Conservation (phyloP, 2,113 vertebrate genomes). For the Pungitius pungitius region DNA sequence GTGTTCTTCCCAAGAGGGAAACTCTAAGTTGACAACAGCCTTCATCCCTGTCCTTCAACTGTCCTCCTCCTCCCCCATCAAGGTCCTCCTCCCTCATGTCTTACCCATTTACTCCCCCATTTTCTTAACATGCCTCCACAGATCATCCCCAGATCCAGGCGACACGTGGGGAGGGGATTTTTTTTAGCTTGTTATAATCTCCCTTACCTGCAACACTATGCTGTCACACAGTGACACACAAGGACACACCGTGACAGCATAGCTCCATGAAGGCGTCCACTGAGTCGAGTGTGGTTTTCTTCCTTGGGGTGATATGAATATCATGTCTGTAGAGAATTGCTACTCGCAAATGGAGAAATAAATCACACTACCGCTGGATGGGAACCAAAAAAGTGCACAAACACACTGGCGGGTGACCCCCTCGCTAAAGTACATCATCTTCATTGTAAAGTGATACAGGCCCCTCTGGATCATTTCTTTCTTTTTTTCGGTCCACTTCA, state of each 20-base stretch:
- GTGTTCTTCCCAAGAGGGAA: constrained; percentile 53
- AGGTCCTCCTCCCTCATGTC: constrained; percentile 50
- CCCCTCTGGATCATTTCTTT: constrained; percentile 60
- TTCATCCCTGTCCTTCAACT: constrained; percentile 44
- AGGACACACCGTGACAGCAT: constrained; percentile 21
- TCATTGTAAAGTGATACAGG: constrained; percentile 66
- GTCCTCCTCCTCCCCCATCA: constrained; percentile 25
- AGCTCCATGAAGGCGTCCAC: constrained; percentile 39
- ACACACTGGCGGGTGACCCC: constrained; percentile 38
- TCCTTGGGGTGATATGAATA: constrained; percentile 45
- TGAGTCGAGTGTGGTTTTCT: constrained; percentile 26
- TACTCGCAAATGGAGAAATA: constrained; percentile 56
- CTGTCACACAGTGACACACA: not conserved
- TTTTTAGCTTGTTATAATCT: constrained; percentile 8
- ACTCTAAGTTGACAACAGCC: constrained; percentile 48
- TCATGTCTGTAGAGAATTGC: constrained; percentile 55
- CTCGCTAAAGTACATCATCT: constrained; percentile 65
- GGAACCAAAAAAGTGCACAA: constrained; percentile 46
- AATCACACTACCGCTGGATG: constrained; percentile 49
- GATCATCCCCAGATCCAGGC: constrained; percentile 2
- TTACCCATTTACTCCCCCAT: constrained; percentile 42
- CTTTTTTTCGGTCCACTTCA: constrained; percentile 50
- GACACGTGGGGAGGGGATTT: not conserved
- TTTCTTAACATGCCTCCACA: constrained; percentile 21
- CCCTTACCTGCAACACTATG: not conserved